phyloP scores from a whole-genome alignment of 1,140 invertebrate genomes.

The Orchestia grillus region DNA sequence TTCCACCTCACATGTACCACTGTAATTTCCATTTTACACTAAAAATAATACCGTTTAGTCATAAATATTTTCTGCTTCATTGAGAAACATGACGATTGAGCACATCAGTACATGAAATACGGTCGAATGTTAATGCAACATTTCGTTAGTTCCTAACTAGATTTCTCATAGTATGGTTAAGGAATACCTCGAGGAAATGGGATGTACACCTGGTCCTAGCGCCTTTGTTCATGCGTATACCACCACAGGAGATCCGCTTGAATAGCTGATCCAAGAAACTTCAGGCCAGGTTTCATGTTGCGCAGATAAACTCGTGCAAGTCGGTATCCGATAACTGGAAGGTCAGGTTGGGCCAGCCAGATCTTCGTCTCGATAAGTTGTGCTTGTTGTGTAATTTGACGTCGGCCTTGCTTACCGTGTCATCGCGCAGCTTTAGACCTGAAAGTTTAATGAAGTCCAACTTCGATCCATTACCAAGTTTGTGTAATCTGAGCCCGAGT shows the following conservation, averaged over 20 bases:
- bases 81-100: too few species aligned
- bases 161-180: too few species aligned
- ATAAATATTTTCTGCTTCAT: too few species aligned
- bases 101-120: too few species aligned
- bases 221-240: too few species aligned
- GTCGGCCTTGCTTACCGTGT: conserved; percentile 27
- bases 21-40: too few species aligned
- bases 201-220: too few species aligned
- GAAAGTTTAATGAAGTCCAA: conserved; percentile 36
- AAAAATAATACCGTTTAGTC: too few species aligned
- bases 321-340: neutral
- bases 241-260: neutral
- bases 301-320: neutral
- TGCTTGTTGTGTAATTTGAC: conserved; percentile 7
- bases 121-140: too few species aligned
- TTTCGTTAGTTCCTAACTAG: too few species aligned
- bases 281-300: neutral
- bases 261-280: neutral
- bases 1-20: too few species aligned
- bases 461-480: conserved; percentile 43
- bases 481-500: conserved; percentile 28
- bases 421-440: conserved; percentile 20
- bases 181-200: too few species aligned
- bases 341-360: neutral
- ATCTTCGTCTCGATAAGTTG: neutral